A percentile compares a stretch with the other conserved stretches of the same genome.
Evolutionary conservation across 2,797 vertebrate species (phyloP).

Genomic region (Anguilla marmorata): DNA sequence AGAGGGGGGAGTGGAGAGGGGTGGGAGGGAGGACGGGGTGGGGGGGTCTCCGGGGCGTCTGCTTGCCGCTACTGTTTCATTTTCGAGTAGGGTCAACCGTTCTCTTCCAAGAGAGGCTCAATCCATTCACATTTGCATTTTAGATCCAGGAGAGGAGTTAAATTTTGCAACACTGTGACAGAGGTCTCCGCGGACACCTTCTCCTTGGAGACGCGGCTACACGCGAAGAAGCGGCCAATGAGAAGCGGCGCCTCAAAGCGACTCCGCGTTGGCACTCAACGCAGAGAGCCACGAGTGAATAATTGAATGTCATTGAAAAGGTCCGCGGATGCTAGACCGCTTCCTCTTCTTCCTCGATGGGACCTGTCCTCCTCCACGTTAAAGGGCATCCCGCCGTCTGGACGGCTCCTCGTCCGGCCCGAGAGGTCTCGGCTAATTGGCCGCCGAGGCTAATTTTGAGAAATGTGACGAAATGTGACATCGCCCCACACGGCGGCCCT

Average conservation of each 20-base stretch:
- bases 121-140: constrained; percentile 7
- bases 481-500: neutral
- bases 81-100: neutral
- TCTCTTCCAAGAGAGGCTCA: neutral
- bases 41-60: neutral
- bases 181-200: neutral
- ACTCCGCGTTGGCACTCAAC: neutral
- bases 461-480: neutral
- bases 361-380: neutral
- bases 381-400: neutral
- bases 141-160: neutral
- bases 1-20: constrained; percentile 26
- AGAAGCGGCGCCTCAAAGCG: neutral
- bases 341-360: neutral
- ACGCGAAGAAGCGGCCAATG: neutral
- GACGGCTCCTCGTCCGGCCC: neutral
- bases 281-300: constrained; percentile 1
- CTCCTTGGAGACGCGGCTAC: neutral
- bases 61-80: neutral
- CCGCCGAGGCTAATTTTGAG: neutral
- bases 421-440: neutral
- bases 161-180: neutral
- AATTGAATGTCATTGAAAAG: neutral
- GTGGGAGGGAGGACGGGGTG: neutral
- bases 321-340: neutral